Evolutionary conservation across 2,888 invertebrate species (phyloP).

Genomic region (Eristalis tenax): DNA sequence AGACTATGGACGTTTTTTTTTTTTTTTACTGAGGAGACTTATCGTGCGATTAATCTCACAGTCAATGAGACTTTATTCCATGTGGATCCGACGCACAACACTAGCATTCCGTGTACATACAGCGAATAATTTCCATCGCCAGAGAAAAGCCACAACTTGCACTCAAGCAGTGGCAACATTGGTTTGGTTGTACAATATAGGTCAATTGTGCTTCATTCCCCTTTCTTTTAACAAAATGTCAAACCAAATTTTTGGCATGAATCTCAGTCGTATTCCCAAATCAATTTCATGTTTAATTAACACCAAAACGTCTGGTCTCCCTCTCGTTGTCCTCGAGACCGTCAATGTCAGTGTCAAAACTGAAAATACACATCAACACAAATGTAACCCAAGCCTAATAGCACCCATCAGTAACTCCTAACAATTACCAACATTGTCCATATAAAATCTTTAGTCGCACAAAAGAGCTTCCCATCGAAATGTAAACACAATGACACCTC

Average conservation of each 20-base stretch:
- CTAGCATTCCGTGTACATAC: too few relatives aligned
- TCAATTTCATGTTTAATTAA: neutral
- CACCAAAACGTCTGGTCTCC: neutral
- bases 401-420: neutral
- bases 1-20: too few relatives aligned
- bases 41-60: too few relatives aligned
- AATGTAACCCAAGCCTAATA: neutral
- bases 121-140: too few relatives aligned
- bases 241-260: neutral
- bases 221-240: neutral
- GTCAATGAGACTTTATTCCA: too few relatives aligned
- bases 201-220: too few relatives aligned
- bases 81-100: too few relatives aligned
- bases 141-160: too few relatives aligned
- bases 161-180: too few relatives aligned
- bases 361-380: neutral
- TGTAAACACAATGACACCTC: neutral
- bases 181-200: too few relatives aligned
- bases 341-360: too few relatives aligned
- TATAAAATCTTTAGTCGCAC: neutral
- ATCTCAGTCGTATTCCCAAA: neutral
- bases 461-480: neutral
- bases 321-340: neutral
- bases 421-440: neutral
- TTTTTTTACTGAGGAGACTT: too few relatives aligned